These are phyloP conservation scores for Cnemophilus loriae DNA, from an alignment of 2,113 vertebrate genomes.

Conservation along the genomic window DNA sequence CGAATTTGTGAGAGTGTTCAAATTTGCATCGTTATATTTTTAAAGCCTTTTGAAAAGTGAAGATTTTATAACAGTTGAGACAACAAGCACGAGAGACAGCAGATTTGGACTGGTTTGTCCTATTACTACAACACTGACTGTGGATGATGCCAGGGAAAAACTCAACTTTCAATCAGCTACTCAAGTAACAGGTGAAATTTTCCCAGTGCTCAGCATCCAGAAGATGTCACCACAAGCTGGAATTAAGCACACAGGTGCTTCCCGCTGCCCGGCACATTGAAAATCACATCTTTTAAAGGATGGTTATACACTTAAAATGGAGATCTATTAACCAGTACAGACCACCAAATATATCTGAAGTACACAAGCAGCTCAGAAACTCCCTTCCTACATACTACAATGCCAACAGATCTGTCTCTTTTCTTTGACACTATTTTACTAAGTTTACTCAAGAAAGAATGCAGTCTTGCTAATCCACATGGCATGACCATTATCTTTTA, in stretches of 20 bases:
- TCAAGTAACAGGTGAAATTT: neutral
- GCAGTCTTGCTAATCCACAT: neutral
- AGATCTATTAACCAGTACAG: neutral
- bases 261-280: neutral
- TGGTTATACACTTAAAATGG: neutral
- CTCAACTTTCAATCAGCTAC: neutral
- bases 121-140: rapidly evolving
- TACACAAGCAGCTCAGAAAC: neutral
- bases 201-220: neutral
- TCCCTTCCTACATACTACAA: neutral
- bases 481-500: neutral
- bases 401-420: neutral
- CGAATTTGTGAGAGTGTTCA: neutral
- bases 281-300: neutral
- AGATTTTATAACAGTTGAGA: neutral
- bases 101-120: neutral
- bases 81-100: neutral
- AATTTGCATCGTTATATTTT: neutral
- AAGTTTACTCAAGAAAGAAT: neutral
- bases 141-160: neutral
- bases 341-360: neutral
- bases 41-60: neutral
- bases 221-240: neutral
- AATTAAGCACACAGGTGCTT: neutral
- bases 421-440: neutral